phyloP scores from a whole-genome alignment of 1,140 invertebrate genomes.

The fruit fly (Drosophila melanogaster) region DNA sequence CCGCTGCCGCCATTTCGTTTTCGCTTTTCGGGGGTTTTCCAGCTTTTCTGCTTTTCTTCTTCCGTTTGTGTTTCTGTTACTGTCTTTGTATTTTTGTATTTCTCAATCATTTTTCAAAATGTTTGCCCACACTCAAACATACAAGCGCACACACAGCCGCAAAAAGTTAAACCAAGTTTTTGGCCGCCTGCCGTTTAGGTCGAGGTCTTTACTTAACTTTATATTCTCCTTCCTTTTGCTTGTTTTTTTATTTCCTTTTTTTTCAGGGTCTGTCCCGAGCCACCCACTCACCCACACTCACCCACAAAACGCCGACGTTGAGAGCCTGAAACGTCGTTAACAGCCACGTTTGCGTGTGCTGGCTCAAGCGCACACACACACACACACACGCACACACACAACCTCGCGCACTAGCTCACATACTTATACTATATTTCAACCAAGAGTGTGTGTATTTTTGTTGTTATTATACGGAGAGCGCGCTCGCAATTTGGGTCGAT shows the following conservation, averaged over 20 bases:
- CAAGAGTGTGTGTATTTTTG: slow-evolving; percentile 56
- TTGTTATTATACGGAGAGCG: slow-evolving; percentile 61
- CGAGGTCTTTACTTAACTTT: slow-evolving; percentile 69
- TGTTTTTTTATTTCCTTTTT: slow-evolving; percentile 13
- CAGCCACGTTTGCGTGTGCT: slow-evolving; percentile 77
- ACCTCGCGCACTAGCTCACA: slow-evolving; percentile 30
- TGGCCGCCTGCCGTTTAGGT: slow-evolving; percentile 79
- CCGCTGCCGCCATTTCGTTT: slow-evolving; percentile 18
- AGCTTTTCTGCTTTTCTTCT: slow-evolving; percentile 11
- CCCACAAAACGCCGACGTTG: slow-evolving; percentile 56
- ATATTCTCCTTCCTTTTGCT: slow-evolving; percentile 45
- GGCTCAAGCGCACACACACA: slow-evolving; percentile 21
- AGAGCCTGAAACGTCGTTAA: slow-evolving; percentile 73
- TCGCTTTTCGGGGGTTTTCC: slow-evolving; percentile 5
- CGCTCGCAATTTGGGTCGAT: slow-evolving; percentile 81
- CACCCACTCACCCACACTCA: slow-evolving; percentile 18
- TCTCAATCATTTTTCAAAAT: slow-evolving; percentile 63
- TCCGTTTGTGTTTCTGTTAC: slow-evolving; percentile 19
- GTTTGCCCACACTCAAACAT: slow-evolving; percentile 15
- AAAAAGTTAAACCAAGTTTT: slow-evolving; percentile 35
- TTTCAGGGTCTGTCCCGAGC: slow-evolving; percentile 49
- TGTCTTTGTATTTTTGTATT: slow-evolving; percentile 50
- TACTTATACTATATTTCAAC: slow-evolving; percentile 36
- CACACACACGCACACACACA: slow-evolving; percentile 24
- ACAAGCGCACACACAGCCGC: neutral